A percentile compares a stretch with the other conserved stretches of the same genome.
These are phyloP conservation scores for Perizoma affinitatum DNA, from an alignment of 2,888 invertebrate genomes.

Conservation along the genomic window DNA sequence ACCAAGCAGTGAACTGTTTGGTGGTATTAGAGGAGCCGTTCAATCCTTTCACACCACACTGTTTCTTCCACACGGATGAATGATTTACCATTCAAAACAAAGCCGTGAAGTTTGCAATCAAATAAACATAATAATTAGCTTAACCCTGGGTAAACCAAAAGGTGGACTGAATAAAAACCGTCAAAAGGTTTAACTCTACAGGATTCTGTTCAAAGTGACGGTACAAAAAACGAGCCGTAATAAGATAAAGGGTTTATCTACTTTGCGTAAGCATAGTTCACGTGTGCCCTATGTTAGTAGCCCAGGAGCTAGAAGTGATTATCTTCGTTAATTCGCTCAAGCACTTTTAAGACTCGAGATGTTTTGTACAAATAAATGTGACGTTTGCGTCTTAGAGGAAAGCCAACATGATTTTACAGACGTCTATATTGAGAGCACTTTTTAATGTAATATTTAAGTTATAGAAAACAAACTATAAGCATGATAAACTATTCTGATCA, in stretches of 20 bases:
- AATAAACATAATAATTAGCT: slow-evolving; percentile 27
- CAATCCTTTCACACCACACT: too few species aligned
- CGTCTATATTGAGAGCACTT: too few species aligned
- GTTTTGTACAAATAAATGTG: too few species aligned
- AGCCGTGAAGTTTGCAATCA: slow-evolving; percentile 14
- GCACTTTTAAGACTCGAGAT: too few species aligned
- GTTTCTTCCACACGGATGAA: too few species aligned
- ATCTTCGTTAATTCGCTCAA: neutral
- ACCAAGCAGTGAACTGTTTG: too few species aligned
- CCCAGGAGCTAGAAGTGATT: slow-evolving; percentile 1
- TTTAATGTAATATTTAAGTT: too few species aligned
- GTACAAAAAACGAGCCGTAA: slow-evolving; percentile 62
- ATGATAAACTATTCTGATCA: too few species aligned
- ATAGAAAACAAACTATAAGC: too few species aligned
- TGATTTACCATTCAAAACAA: slow-evolving; percentile 12
- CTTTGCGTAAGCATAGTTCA: slow-evolving; percentile 78
- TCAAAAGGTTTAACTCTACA: slow-evolving; percentile 37
- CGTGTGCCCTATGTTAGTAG: slow-evolving; percentile 51
- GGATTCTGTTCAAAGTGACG: slow-evolving; percentile 46
- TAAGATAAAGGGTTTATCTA: slow-evolving; percentile 81
- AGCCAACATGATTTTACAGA: too few species aligned
- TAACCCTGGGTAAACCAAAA: slow-evolving; percentile 14
- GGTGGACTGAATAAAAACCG: slow-evolving; percentile 29
- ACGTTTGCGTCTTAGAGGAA: too few species aligned
- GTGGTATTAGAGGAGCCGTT: too few species aligned